Percentiles rank a stretch among this genome's conserved stretches.
These are phyloP conservation scores for Halictus rubicundus DNA, from an alignment of 1,140 invertebrate genomes.

Conservation along the genomic window DNA sequence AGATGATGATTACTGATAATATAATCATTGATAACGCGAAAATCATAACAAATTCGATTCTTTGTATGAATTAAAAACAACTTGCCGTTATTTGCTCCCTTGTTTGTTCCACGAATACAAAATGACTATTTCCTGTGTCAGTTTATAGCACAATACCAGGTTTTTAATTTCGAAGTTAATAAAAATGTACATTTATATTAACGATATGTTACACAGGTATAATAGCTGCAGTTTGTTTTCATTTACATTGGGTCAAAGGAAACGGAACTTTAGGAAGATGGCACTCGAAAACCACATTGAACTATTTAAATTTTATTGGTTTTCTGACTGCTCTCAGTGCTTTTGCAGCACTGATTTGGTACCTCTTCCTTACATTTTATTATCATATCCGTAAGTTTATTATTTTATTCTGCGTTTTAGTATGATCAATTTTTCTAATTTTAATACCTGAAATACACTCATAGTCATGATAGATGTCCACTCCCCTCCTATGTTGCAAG, in stretches of 20 bases:
- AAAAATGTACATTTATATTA: no score
- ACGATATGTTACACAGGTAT: slow-evolving; percentile 32
- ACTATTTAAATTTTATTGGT: slow-evolving; percentile 52
- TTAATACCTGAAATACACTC: neutral
- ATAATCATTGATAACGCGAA: neutral
- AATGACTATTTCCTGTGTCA: neutral
- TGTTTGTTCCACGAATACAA: neutral
- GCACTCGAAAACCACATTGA: slow-evolving; percentile 55
- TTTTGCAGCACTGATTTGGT: slow-evolving; percentile 58
- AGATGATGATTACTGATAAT: neutral
- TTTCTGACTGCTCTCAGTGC: slow-evolving; percentile 56
- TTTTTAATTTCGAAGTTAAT: neutral
- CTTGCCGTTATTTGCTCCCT: neutral
- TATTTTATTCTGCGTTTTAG: neutral
- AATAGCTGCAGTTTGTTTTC: slow-evolving; percentile 59
- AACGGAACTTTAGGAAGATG: slow-evolving; percentile 58
- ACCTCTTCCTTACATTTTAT: slow-evolving; percentile 64
- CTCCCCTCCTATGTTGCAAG: no score
- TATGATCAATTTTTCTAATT: neutral
- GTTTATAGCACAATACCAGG: neutral
- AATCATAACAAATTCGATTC: neutral
- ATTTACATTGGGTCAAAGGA: slow-evolving; percentile 59
- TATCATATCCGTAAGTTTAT: slow-evolving; percentile 61
- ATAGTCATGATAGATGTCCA: no score
- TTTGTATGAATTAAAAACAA: neutral